A percentile compares a stretch with the other conserved stretches of the same genome.
These are phyloP conservation scores for Galagoides demidoff DNA, from an alignment of 2,797 vertebrate species.

Conservation along the genomic window DNA sequence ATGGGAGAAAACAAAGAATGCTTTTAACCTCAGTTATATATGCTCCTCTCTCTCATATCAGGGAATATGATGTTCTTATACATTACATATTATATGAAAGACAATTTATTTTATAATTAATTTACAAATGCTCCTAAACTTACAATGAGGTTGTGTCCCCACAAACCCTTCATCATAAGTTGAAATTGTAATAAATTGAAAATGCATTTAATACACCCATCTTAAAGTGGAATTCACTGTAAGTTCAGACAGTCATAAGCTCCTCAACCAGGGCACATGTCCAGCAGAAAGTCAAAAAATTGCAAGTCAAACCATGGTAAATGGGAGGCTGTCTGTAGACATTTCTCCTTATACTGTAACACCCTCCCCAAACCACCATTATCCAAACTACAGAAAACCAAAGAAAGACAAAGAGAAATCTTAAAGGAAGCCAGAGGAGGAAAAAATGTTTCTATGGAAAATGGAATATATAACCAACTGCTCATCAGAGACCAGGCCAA, in stretches of 20 bases:
- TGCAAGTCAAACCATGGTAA: neutral
- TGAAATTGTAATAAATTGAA: neutral
- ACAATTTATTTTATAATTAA: neutral
- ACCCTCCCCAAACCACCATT: neutral
- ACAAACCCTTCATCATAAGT: neutral
- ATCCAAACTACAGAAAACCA: neutral
- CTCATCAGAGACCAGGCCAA: neutral
- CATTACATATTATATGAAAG: neutral
- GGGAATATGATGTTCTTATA: neutral
- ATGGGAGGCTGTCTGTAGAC: neutral
- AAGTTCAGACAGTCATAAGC: neutral
- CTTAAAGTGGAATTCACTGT: neutral
- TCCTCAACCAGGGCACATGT: neutral
- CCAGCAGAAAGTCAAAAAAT: neutral
- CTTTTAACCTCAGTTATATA: neutral
- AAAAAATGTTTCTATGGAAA: neutral
- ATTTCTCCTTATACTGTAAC: neutral
- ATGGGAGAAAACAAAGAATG: neutral
- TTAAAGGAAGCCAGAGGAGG: neutral
- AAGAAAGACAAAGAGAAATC: neutral
- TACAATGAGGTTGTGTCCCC: neutral
- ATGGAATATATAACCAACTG: neutral
- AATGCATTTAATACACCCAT: neutral
- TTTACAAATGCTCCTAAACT: neutral
- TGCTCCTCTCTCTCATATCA: neutral